These are phyloP conservation scores for Lepilemur septentrionalis DNA, from an alignment of 2,797 vertebrate genomes.

Conservation along the genomic window DNA sequence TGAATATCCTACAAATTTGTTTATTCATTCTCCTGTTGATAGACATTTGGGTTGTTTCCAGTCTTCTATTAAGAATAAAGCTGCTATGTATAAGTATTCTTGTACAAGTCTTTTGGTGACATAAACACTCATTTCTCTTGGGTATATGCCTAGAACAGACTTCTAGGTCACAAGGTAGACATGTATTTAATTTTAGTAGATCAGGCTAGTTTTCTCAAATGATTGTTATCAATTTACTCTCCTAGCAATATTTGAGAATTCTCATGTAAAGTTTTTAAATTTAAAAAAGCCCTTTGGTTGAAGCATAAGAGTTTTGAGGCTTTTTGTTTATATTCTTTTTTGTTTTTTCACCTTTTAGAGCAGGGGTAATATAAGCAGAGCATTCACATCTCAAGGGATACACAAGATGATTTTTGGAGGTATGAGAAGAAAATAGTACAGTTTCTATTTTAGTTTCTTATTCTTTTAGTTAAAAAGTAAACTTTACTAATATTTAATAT, in stretches of 20 bases:
- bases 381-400: not conserved
- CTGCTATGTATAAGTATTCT: not conserved
- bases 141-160: not conserved
- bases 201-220: not conserved
- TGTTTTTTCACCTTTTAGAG: not conserved
- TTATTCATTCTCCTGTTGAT: not conserved
- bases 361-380: not conserved
- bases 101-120: not conserved
- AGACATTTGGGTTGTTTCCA: not conserved
- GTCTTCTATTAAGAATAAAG: not conserved
- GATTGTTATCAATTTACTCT: not conserved
- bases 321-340: not conserved
- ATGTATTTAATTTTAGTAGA: not conserved
- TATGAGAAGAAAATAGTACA: not conserved
- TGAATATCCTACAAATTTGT: not conserved
- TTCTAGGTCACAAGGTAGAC: not conserved
- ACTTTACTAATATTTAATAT: conserved; percentile 17
- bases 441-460: conserved; percentile 22
- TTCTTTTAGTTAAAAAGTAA: conserved; percentile 30
- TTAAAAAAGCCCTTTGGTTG: not conserved
- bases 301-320: not conserved
- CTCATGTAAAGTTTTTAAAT: not conserved
- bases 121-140: not conserved
- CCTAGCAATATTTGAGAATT: not conserved
- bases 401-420: not conserved